Conservation (phyloP, 2,113 vertebrate genomes). For the Holacanthus passer region DNA sequence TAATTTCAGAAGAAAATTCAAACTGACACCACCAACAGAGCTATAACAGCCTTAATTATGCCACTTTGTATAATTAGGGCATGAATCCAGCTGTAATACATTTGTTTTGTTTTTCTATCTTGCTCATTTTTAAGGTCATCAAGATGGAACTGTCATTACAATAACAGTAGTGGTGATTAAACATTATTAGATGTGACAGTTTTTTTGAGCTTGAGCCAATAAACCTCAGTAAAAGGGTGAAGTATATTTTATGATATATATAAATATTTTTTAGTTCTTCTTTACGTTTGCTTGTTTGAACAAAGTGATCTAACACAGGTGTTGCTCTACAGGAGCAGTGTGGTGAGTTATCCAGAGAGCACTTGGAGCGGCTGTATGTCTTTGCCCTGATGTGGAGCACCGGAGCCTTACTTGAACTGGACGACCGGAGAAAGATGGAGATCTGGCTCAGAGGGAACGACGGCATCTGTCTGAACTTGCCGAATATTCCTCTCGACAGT, state of each 20-base stretch:
- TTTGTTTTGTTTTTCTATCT: not conserved
- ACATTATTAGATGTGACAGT: not conserved
- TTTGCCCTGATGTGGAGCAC: constrained; percentile 97
- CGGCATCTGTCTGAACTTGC: constrained; percentile 85
- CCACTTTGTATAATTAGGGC: not conserved
- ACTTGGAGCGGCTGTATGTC: constrained; percentile 91
- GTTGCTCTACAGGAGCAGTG: constrained; percentile 87
- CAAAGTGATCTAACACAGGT: constrained; percentile 7
- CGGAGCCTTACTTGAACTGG: constrained; percentile 90
- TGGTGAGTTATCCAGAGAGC: constrained; percentile 84
- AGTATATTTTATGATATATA: too few relatives aligned
- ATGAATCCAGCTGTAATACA: not conserved
- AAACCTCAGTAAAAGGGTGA: not conserved
- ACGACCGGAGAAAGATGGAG: constrained; percentile 90
- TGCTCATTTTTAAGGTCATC: not conserved
- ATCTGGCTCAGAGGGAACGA: constrained; percentile 87
- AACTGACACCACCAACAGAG: not conserved
- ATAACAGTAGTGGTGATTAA: not conserved
- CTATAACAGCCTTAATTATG: not conserved
- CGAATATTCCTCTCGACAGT: constrained; percentile 77
- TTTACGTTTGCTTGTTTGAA: not conserved
- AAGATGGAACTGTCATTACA: not conserved
- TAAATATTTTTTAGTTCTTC: too few relatives aligned
- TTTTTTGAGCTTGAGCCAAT: not conserved
- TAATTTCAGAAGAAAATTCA: not conserved